Percentiles rank a stretch among this genome's conserved stretches.
These are phyloP conservation scores for Rosalia funebris DNA, from an alignment of 2,888 invertebrate species.

Conservation along the genomic window DNA sequence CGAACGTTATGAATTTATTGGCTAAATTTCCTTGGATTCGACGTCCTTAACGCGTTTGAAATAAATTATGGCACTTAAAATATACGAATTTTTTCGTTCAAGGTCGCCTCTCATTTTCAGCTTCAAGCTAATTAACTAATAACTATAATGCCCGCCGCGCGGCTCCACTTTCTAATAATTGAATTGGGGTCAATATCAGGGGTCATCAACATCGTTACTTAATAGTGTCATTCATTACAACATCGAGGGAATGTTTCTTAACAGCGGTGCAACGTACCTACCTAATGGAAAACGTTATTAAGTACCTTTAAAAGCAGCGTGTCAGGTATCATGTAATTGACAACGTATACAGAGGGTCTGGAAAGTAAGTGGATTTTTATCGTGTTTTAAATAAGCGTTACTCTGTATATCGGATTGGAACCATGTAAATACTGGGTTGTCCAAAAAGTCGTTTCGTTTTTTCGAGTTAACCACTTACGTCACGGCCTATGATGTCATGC, in stretches of 20 bases:
- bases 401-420: too few species aligned
- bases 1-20: too few species aligned
- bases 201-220: slow-evolving; percentile 40
- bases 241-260: not conserved
- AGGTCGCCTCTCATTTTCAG: not conserved
- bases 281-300: too few species aligned
- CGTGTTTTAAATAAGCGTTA: not conserved
- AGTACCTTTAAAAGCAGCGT: too few species aligned
- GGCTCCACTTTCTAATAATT: slow-evolving; percentile 41
- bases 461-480: too few species aligned
- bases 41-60: too few species aligned
- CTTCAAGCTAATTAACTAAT: not conserved
- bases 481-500: too few species aligned
- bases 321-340: too few species aligned
- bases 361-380: not conserved
- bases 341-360: not conserved
- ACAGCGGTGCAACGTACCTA: not conserved
- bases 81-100: not conserved
- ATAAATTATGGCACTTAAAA: not conserved
- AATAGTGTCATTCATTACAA: slow-evolving; percentile 28
- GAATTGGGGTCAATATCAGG: slow-evolving; percentile 48
- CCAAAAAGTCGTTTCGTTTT: too few species aligned
- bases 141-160: not conserved
- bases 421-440: too few species aligned
- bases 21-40: too few species aligned